Percentiles rank a stretch among this genome's conserved stretches.
These are phyloP conservation scores for Myocastor coypus DNA, from an alignment of 2,113 vertebrate species.

Conservation along the genomic window DNA sequence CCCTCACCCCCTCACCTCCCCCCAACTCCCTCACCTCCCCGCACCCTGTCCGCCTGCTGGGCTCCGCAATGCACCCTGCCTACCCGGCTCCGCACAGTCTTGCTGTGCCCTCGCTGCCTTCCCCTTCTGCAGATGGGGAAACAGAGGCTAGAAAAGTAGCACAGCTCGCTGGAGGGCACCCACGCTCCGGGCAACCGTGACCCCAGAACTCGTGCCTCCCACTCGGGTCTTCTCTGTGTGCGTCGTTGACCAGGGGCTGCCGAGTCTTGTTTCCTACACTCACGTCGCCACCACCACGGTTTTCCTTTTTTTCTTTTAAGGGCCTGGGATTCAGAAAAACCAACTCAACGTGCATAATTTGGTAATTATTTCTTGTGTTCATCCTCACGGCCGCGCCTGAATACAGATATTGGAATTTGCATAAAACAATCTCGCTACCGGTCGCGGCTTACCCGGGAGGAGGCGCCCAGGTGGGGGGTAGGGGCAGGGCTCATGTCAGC, in stretches of 20 bases:
- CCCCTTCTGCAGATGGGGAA: not conserved
- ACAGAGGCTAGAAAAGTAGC: not conserved
- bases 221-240: not conserved
- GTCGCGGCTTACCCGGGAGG: conserved; percentile 53
- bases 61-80: not conserved
- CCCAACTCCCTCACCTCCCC: no score
- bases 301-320: conserved; percentile 49
- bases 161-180: not conserved
- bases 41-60: not conserved
- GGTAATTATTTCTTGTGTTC: conserved; percentile 86
- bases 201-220: not conserved
- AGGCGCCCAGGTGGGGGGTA: conserved; percentile 62
- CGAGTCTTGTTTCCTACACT: not conserved
- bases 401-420: conserved; percentile 86
- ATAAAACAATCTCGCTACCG: conserved; percentile 84
- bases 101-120: fast-evolving
- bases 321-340: conserved; percentile 75
- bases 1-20: not conserved
- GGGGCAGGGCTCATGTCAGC: conserved; percentile 53
- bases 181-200: not conserved
- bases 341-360: conserved; percentile 86
- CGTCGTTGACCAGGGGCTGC: not conserved
- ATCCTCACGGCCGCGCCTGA: conserved; percentile 82
- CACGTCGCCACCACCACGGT: not conserved
- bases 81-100: not conserved